These are phyloP conservation scores for Chaetogeoica ovagalla DNA, from an alignment of 2,888 invertebrate species.

Conservation along the genomic window DNA sequence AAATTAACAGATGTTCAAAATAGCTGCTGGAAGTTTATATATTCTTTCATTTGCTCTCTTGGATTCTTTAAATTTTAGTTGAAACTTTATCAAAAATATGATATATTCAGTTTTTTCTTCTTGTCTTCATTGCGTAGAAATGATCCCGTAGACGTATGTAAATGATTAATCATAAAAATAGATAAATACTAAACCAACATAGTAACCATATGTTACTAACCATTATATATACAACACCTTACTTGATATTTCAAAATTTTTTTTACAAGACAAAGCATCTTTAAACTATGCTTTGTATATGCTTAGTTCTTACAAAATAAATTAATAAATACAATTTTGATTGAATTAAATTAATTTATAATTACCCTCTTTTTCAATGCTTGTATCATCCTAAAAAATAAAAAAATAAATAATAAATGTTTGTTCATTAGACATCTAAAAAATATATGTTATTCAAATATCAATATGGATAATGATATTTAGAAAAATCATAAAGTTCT, in stretches of 20 bases:
- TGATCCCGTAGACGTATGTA: neutral
- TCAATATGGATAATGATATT: neutral
- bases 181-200: neutral
- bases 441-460: neutral
- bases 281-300: neutral
- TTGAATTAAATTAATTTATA: slow-evolving; percentile 20
- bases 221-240: slow-evolving; percentile 8
- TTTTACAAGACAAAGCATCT: neutral
- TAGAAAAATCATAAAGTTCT: no score
- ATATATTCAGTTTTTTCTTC: slow-evolving; percentile 12
- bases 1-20: neutral
- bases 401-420: neutral
- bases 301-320: neutral
- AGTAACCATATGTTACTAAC: neutral
- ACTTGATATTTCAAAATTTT: slow-evolving; percentile 6
- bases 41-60: neutral
- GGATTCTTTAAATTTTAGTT: neutral
- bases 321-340: neutral
- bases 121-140: neutral
- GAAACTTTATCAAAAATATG: slow-evolving; percentile 10
- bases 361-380: slow-evolving; percentile 52
- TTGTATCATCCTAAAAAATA: slow-evolving; percentile 47
- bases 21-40: neutral
- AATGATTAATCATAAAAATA: neutral
- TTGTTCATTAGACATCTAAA: neutral